Base-by-base conservation (phyloP, 2,888 invertebrate species). In the Lissocephala sabroskyi region DNA sequence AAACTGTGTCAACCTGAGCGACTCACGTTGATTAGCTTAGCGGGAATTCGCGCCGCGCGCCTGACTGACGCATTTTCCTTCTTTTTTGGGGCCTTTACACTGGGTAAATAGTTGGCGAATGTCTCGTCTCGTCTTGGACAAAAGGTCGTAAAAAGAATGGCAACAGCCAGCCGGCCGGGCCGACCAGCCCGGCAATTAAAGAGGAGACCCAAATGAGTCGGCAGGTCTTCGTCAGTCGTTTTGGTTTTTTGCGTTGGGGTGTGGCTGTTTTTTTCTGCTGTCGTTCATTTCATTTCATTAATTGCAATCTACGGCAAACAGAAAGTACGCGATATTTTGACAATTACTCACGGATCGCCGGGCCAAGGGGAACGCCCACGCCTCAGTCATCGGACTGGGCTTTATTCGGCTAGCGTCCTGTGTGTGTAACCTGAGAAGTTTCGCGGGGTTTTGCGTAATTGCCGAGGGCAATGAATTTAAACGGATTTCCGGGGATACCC, bases 21-120 rank as follows among this genome's bases (percentile, higher is more conserved):
- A 57, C 41, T 61, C 73, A 64, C 62, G 60, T 59, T 75, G 73
- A 74, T 74, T 74, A 74, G 73, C 67, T 74, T 74, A 75, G 53
- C 73, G 66, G 71, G 73, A 74, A 74, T 74, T 74, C 75, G 71
- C 71, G 65, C 26, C 26, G 16, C 32, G 66, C 65, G 65, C 68
- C 60, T 58, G n/a, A n/a, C n/a, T 56, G 51, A 45, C 49, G 59
- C 36, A 36, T 33, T 48, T 35, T 41, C 44, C 46, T 40, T 52
- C 57, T 51, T 61, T 52, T 60, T 44, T 39, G 49, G 35, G 13
- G 30, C 11, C 30, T 39, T 37, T 41, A 41, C 17, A 47, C 17
- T 30, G 56, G 48, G 68, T 59, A 67, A 67, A 68, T 68, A 70
- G 65, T 56, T 54, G 57, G 57, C 65, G 57, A 62, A 65, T 60